Evolutionary conservation across 2,797 vertebrate species (phyloP).

Genomic region (Melanotaenia trifasciata): DNA sequence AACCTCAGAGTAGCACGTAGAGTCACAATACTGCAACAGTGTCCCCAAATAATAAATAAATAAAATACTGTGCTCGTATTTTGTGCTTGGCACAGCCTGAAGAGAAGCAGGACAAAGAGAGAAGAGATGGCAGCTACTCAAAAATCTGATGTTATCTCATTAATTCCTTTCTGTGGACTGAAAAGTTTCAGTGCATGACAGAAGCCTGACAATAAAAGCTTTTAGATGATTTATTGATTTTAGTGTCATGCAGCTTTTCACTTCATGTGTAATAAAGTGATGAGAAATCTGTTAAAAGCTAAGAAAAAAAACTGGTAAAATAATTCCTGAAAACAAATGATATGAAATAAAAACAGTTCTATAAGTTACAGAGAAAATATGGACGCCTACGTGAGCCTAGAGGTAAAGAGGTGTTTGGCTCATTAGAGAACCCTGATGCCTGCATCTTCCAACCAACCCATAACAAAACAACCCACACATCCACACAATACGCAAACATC

Average conservation of each 20-base stretch:
- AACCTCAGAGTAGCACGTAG: conserved; percentile 53
- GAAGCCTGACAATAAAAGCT: neutral
- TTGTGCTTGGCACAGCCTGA: conserved; percentile 26
- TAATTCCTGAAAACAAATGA: neutral
- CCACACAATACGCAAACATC: neutral
- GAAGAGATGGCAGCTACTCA: conserved; percentile 9
- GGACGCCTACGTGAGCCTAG: neutral
- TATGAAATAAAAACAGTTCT: neutral
- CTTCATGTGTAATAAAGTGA: neutral
- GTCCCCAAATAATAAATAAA: conserved; percentile 25
- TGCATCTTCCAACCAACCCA: neutral
- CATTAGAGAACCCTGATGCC: conserved; percentile 2
- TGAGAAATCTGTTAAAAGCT: neutral
- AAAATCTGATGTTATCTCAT: conserved; percentile 21
- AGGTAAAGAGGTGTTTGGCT: neutral
- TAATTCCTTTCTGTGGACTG: conserved; percentile 14
- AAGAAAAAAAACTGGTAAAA: neutral
- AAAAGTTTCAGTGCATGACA: conserved; percentile 1
- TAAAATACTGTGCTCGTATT: conserved; percentile 28
- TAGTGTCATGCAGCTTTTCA: neutral
- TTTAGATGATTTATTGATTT: neutral
- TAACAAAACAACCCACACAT: conserved; percentile 7
- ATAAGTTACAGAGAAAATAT: neutral
- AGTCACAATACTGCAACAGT: conserved; percentile 51
- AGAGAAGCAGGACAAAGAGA: conserved; percentile 15